Conservation (phyloP, 2,888 invertebrate species). For the Yponomeuta cagnagella region DNA sequence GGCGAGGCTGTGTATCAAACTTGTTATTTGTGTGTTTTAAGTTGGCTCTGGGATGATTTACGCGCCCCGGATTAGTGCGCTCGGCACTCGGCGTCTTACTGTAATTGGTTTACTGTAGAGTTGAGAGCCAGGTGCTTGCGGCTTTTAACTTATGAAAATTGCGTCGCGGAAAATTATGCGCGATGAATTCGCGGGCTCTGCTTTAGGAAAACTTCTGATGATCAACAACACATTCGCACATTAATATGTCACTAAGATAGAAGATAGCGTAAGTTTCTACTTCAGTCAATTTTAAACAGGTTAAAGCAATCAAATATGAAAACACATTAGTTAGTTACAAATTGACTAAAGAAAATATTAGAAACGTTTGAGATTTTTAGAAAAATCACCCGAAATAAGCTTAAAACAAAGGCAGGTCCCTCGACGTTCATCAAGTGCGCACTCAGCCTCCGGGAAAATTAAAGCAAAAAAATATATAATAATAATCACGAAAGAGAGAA, state of each 20-base stretch:
- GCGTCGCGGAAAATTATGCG: slow-evolving; percentile 22
- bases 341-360: neutral
- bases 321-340: neutral
- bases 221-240: no score
- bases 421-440: neutral
- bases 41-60: slow-evolving; percentile 56
- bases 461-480: slow-evolving; percentile 22
- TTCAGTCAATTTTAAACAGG: neutral
- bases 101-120: slow-evolving; percentile 53
- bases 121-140: slow-evolving; percentile 52
- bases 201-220: neutral
- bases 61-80: slow-evolving; percentile 40
- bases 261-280: no score
- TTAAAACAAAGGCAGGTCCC: neutral
- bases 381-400: neutral
- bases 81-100: slow-evolving; percentile 27
- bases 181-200: slow-evolving; percentile 16
- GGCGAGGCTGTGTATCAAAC: slow-evolving; percentile 53
- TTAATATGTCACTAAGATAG: no score
- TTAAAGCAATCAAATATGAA: neutral
- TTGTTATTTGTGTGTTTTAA: slow-evolving; percentile 73
- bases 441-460: slow-evolving; percentile 21
- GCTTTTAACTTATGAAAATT: slow-evolving; percentile 13
- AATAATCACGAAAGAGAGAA: slow-evolving; percentile 23
- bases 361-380: neutral